A percentile compares a stretch with the other conserved stretches of the same genome.
These are phyloP conservation scores for Arion vulgaris DNA, from an alignment of 1,140 invertebrate genomes.

Conservation along the genomic window DNA sequence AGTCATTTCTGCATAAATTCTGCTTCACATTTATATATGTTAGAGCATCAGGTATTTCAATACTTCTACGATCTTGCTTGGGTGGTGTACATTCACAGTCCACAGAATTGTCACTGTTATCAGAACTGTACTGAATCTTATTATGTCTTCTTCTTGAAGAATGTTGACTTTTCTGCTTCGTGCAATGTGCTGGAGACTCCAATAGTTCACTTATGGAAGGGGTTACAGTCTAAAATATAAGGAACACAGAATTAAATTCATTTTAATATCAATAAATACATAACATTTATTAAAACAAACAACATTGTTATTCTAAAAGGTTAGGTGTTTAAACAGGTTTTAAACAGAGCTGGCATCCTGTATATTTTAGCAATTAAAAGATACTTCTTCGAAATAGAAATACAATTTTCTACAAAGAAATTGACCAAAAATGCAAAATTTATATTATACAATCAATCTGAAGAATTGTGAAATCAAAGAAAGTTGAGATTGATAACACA, in stretches of 20 bases:
- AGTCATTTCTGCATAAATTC: neutral
- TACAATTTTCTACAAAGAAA: too few species aligned
- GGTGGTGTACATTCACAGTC: neutral
- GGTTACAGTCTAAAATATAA: neutral
- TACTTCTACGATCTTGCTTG: neutral
- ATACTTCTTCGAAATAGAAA: too few species aligned
- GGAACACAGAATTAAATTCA: neutral
- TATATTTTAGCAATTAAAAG: too few species aligned
- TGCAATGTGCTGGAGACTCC: neutral
- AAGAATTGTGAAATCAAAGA: too few species aligned
- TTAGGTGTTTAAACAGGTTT: too few species aligned
- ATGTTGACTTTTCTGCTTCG: neutral
- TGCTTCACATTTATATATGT: neutral
- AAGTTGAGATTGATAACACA: too few species aligned
- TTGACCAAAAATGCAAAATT: too few species aligned
- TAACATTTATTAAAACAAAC: too few species aligned
- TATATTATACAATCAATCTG: too few species aligned
- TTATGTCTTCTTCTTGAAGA: neutral
- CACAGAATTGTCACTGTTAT: neutral
- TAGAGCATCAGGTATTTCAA: neutral
- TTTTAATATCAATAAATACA: neutral
- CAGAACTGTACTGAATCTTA: neutral
- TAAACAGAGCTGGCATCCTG: too few species aligned
- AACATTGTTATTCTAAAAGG: too few species aligned
- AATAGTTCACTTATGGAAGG: conserved; percentile 13